A percentile compares a stretch with the other conserved stretches of the same genome.
Conservation (phyloP, 2,888 invertebrate genomes). For the Theretra japonica region DNA sequence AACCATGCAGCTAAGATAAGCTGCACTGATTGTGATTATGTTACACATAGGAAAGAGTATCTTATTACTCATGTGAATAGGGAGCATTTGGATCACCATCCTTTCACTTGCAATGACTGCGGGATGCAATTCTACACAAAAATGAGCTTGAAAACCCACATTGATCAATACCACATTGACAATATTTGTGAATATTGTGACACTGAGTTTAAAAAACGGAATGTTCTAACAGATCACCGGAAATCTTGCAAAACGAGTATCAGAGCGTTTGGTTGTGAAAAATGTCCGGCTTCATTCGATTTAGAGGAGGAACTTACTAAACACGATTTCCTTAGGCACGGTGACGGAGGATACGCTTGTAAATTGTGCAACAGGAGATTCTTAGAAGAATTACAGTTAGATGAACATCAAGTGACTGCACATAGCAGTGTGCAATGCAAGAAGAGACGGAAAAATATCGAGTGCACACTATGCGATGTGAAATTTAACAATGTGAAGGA, state of each 20-base stretch:
- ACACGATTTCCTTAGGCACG: slow-evolving; percentile 54
- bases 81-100: slow-evolving; percentile 64
- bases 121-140: slow-evolving; percentile 63
- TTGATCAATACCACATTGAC: slow-evolving; percentile 58
- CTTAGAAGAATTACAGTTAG: slow-evolving; percentile 45
- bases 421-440: slow-evolving; percentile 61
- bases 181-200: slow-evolving; percentile 60
- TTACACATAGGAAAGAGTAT: slow-evolving; percentile 58
- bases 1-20: slow-evolving; percentile 51
- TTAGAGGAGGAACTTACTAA: slow-evolving; percentile 45
- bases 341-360: slow-evolving; percentile 52
- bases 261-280: slow-evolving; percentile 47
- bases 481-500: slow-evolving; percentile 56
- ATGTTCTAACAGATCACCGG: slow-evolving; percentile 48
- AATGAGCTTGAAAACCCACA: slow-evolving; percentile 56
- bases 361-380: slow-evolving; percentile 57
- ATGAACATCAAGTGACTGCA: slow-evolving; percentile 57
- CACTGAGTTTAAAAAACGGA: slow-evolving; percentile 49
- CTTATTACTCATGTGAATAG: slow-evolving; percentile 61
- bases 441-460: slow-evolving; percentile 56
- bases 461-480: slow-evolving; percentile 59
- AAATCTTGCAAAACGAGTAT: slow-evolving; percentile 49
- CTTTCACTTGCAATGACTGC: slow-evolving; percentile 61
- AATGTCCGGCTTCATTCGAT: slow-evolving; percentile 60
- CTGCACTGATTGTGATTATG: slow-evolving; percentile 63